Evolutionary conservation across 23 tunicate genomes (phyloP).

Genomic region (Styela plicata): DNA sequence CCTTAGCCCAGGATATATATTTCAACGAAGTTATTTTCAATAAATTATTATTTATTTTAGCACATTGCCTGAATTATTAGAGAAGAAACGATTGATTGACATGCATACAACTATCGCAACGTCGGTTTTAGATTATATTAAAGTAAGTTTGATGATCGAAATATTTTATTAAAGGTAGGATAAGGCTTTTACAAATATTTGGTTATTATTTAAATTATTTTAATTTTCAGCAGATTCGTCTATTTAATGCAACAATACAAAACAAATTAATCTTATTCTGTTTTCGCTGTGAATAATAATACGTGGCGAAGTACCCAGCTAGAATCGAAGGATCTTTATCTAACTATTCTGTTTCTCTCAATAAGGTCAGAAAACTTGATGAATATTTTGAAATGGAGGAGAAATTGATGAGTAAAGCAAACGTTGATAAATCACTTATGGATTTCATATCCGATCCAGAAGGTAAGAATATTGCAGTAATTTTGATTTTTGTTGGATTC

Average conservation of each 20-base stretch:
- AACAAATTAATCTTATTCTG: no score
- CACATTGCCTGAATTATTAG: conserved; percentile 80
- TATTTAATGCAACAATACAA: no score
- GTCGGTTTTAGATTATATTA: conserved; percentile 69
- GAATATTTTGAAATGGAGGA: conserved; percentile 96
- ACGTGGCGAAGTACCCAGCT: no score
- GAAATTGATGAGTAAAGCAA: conserved; percentile 77
- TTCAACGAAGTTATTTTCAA: no score
- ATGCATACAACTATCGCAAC: conserved; percentile 99
- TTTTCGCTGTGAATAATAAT: no score
- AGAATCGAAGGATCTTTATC: no score
- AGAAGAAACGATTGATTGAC: conserved; percentile 87
- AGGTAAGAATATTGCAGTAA: background rate
- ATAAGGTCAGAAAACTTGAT: conserved; percentile 60
- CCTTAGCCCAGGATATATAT: no score
- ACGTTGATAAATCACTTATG: conserved; percentile 65
- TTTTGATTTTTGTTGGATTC: background rate
- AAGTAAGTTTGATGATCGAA: conserved; percentile 30
- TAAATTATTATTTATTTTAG: conserved; percentile 23
- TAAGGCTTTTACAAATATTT: background rate
- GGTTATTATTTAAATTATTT: no score
- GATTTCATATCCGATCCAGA: conserved; percentile 76
- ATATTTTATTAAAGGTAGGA: background rate
- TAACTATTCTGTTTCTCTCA: background rate
- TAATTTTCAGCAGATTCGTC: no score